Conservation (phyloP, 1,140 invertebrate genomes). For the Stratiolaelaps scimitus region DNA sequence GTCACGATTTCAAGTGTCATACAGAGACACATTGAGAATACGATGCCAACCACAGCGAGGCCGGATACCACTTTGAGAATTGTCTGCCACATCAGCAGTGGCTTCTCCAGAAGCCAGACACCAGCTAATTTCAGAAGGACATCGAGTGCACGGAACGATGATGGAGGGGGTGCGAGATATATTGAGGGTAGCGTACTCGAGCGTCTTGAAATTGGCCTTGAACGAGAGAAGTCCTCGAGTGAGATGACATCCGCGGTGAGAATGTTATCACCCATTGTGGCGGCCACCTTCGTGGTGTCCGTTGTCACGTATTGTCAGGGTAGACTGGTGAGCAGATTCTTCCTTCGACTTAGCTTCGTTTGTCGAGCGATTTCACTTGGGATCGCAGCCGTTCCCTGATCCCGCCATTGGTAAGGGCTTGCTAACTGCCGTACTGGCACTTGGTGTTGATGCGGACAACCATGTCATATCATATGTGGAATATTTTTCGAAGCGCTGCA, state of each 20-base stretch:
- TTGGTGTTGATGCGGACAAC: no score
- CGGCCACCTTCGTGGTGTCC: no score
- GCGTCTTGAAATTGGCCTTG: not conserved
- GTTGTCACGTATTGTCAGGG: no score
- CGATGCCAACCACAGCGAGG: not conserved
- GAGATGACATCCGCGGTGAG: not conserved
- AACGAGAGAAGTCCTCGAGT: conserved; percentile 14
- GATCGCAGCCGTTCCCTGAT: no score
- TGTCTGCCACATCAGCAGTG: conserved; percentile 19
- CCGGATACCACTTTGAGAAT: conserved; percentile 15
- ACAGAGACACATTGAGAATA: conserved; percentile 3
- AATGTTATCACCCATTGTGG: not conserved
- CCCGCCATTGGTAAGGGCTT: no score
- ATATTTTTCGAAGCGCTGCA: no score
- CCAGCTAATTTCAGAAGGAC: conserved; percentile 5
- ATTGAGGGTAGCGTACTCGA: not conserved
- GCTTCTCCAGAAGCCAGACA: not conserved
- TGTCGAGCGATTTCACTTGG: no score
- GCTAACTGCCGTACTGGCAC: no score
- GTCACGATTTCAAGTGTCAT: conserved; percentile 21
- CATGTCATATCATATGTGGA: no score
- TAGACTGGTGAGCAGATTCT: no score
- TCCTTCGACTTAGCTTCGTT: no score
- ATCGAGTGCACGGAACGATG: conserved; percentile 13
- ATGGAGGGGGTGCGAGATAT: not conserved